Conservation (phyloP, 2,888 invertebrate species). For the Drosophila quinaria region DNA sequence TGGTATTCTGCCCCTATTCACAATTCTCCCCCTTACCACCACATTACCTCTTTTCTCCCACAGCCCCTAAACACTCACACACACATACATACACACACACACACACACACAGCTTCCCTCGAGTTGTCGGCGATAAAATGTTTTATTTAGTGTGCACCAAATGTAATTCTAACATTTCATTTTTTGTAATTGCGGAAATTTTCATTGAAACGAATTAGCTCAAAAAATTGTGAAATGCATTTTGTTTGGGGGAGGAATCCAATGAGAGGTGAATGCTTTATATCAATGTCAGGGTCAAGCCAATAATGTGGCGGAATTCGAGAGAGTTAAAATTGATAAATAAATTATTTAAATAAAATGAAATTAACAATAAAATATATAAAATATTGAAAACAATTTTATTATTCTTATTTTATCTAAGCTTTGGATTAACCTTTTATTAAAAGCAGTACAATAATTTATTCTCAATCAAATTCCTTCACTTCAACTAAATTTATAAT, state of each 20-base stretch:
- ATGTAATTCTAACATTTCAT: constrained; percentile 73
- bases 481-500: too few relatives aligned
- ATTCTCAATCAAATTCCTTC: too few relatives aligned
- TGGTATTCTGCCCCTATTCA: constrained; percentile 50
- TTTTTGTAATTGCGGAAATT: constrained; percentile 75
- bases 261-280: constrained; percentile 58
- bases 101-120: constrained; percentile 34
- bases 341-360: background rate
- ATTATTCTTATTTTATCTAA: too few relatives aligned
- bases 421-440: too few relatives aligned
- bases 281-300: constrained; percentile 71
- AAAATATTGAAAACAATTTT: background rate
- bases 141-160: constrained; percentile 63
- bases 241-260: constrained; percentile 8
- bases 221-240: constrained; percentile 37
- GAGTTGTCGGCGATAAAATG: constrained; percentile 47
- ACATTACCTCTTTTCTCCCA: background rate
- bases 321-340: background rate
- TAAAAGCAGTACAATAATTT: too few relatives aligned
- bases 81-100: constrained; percentile 1
- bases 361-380: background rate
- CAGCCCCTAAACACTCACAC: background rate
- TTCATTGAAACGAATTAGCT: constrained; percentile 78
- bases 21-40: background rate
- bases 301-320: background rate